Evolutionary conservation across 2,888 invertebrate genomes (phyloP), one percentile per base, ranked within the genome.

Genomic region (Embidobia sp.): DNA sequence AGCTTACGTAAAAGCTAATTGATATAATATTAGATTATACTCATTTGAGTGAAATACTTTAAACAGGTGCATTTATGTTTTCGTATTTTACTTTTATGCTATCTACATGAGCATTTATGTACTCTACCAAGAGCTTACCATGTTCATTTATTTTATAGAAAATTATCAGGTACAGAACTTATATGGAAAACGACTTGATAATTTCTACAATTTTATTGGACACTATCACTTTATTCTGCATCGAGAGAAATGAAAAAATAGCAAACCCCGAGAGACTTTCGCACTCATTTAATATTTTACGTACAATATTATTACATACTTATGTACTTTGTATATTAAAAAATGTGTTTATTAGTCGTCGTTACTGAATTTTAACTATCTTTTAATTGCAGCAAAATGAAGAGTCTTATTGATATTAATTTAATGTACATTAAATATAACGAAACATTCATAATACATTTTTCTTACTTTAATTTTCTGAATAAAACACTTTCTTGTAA

Each of bases 1-100:
- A 18, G 29, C 3, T 69, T 69, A 57, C 40, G 48, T 67, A 57
- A 69, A 42, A 19, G 13, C 6, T 48, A 13, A 57, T 46, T 48
- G 37, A 67, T 48, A 10, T 10, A n/a, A n/a, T n/a, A n/a, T n/a
- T n/a, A n/a, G n/a, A n/a, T n/a, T n/a, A n/a, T n/a, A n/a, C n/a
- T n/a, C n/a, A n/a, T n/a, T n/a, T n/a, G n/a, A n/a, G n/a, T n/a
- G n/a, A n/a, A n/a, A n/a, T n/a, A 22, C 22, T 22, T 22, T 22
- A 22, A 22, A 4, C 22, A 29, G 29, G n/a, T n/a, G n/a, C n/a
- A n/a, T n/a, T n/a, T n/a, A n/a, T n/a, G n/a, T n/a, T n/a, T n/a
- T n/a, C n/a, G n/a, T n/a, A n/a, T n/a, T n/a, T n/a, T n/a, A n/a
- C n/a, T n/a, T n/a, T n/a, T n/a, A n/a, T n/a, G n/a, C n/a, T n/a